phyloP scores from a whole-genome alignment of 2,113 vertebrate genomes.

The Micronisus gabar region DNA sequence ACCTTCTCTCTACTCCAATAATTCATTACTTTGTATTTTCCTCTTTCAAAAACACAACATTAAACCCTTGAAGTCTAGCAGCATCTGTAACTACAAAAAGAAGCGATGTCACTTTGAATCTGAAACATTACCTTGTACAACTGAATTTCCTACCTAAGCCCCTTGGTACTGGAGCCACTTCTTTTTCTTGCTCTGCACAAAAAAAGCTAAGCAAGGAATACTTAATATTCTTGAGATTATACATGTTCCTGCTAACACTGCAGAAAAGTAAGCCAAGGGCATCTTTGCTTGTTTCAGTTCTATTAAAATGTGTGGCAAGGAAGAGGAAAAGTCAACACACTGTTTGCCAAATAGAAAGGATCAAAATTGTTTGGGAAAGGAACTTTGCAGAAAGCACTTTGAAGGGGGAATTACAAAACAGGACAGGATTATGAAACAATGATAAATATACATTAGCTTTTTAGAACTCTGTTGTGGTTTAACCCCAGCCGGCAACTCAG shows the following conservation, averaged over 20 bases:
- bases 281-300: conserved; percentile 22
- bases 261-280: conserved; percentile 57
- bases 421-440: background rate
- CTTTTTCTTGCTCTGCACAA: background rate
- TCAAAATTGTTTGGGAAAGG: background rate
- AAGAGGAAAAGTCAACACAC: conserved; percentile 47
- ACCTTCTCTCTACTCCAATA: background rate
- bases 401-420: background rate
- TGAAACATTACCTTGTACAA: background rate
- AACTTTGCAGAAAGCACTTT: conserved; percentile 12
- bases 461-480: background rate
- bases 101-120: background rate
- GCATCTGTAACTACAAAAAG: background rate
- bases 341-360: conserved; percentile 4
- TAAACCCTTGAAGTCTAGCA: background rate
- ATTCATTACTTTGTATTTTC: background rate
- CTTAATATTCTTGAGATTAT: conserved; percentile 42
- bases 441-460: background rate
- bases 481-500: too few species aligned
- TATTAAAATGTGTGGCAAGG: conserved; percentile 37
- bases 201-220: background rate
- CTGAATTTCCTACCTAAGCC: background rate
- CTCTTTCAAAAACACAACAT: background rate
- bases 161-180: background rate
- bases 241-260: conserved; percentile 11